Percentiles rank a stretch among this genome's conserved stretches.
These are phyloP conservation scores for Alcis repandata DNA, from an alignment of 2,888 invertebrate genomes.

Conservation along the genomic window DNA sequence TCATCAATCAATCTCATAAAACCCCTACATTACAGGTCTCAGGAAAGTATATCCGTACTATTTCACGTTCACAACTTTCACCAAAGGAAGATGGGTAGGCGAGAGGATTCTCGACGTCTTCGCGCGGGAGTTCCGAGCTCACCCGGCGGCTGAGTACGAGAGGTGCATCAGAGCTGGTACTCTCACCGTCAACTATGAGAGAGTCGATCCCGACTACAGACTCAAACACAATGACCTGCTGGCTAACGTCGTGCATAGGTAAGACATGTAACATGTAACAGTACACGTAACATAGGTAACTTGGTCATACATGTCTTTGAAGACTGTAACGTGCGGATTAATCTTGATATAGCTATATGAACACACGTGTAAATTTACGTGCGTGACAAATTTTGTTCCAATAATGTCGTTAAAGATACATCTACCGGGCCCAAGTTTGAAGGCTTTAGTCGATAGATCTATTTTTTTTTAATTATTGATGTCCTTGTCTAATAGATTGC, in stretches of 20 bases:
- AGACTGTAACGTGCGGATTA: background rate
- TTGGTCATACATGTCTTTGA: background rate
- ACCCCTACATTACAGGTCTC: conserved; percentile 88
- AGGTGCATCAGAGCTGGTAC: conserved; percentile 96
- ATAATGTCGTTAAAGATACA: too few species aligned
- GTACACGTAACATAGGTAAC: background rate
- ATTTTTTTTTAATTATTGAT: too few species aligned
- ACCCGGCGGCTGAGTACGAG: conserved; percentile 96
- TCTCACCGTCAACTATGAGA: conserved; percentile 96
- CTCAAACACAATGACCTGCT: conserved; percentile 97
- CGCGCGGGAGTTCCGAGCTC: conserved; percentile 96
- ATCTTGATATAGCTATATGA: too few species aligned
- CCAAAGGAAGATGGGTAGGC: conserved; percentile 98
- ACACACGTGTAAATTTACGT: background rate
- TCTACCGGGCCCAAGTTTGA: too few species aligned
- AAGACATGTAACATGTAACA: conserved; percentile 50
- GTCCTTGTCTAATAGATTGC: too few species aligned
- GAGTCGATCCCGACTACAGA: conserved; percentile 95
- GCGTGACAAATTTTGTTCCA: background rate
- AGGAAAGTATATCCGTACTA: conserved; percentile 99
- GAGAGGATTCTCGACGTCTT: conserved; percentile 97
- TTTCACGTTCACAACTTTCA: conserved; percentile 98
- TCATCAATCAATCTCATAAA: background rate
- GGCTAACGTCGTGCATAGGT: conserved; percentile 98
- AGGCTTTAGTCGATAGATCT: too few species aligned